phyloP scores from a whole-genome alignment of 2,888 invertebrate species.

The Acleris holmiana region DNA sequence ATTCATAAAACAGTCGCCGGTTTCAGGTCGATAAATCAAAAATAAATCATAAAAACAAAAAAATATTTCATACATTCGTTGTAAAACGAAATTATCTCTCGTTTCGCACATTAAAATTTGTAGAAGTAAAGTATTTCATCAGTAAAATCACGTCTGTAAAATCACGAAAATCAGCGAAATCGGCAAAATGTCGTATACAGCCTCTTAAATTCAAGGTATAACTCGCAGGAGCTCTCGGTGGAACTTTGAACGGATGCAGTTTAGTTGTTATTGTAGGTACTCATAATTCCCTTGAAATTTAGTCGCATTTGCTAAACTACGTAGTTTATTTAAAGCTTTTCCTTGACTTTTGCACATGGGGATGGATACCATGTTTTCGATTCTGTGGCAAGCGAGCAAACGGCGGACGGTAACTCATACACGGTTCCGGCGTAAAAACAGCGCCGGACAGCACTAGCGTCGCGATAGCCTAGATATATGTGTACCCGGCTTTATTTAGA shows the following conservation, averaged over 20 bases:
- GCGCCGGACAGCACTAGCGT: slow-evolving; percentile 58
- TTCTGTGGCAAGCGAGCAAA: slow-evolving; percentile 54
- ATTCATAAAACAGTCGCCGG: no score
- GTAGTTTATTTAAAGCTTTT: slow-evolving; percentile 21
- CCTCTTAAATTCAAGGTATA: no score
- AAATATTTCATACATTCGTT: no score
- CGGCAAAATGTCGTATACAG: no score
- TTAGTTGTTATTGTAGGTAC: slow-evolving; percentile 18
- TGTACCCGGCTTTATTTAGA: slow-evolving; percentile 62
- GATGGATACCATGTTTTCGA: slow-evolving; percentile 28
- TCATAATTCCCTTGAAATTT: slow-evolving; percentile 35
- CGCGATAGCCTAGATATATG: slow-evolving; percentile 59
- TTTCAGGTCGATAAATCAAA: no score
- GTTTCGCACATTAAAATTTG: no score
- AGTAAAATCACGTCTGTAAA: no score
- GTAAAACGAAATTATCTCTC: no score
- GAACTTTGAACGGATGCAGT: slow-evolving; percentile 28
- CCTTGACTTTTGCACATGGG: slow-evolving; percentile 21
- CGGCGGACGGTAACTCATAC: slow-evolving; percentile 73
- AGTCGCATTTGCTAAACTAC: slow-evolving; percentile 31
- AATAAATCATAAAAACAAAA: no score
- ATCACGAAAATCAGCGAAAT: no score
- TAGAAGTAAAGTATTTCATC: no score
- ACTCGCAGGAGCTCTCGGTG: no score
- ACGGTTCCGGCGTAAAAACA: slow-evolving; percentile 77